A percentile compares a stretch with the other conserved stretches of the same genome.
phyloP scores from a whole-genome alignment of 92 coral and sea anemone genomes.

The Phenganax marumi region DNA sequence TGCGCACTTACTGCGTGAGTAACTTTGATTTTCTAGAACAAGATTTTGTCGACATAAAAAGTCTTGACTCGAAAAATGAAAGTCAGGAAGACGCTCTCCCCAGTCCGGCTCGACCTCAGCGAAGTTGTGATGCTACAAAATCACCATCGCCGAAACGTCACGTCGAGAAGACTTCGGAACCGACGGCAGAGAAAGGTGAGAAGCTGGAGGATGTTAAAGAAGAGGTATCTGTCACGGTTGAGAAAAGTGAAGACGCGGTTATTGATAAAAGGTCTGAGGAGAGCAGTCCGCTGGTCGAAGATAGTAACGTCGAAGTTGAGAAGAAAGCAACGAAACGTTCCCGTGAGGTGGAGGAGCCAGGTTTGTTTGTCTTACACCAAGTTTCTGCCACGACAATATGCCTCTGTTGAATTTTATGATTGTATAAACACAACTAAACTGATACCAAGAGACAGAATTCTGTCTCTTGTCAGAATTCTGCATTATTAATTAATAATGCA shows the following conservation, averaged over 20 bases:
- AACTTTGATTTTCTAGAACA: neutral
- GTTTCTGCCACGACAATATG: too few relatives aligned
- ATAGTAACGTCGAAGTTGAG: neutral
- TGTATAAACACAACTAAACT: too few relatives aligned
- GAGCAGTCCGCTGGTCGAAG: neutral
- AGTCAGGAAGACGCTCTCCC: neutral
- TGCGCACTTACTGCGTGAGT: neutral
- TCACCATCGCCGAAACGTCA: constrained; percentile 18
- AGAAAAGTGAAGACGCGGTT: neutral
- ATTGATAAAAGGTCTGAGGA: neutral
- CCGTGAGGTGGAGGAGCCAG: neutral
- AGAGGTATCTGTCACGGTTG: neutral
- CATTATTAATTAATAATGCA: too few relatives aligned
- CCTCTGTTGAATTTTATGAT: too few relatives aligned
- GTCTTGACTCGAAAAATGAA: constrained; percentile 15
- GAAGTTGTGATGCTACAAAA: neutral
- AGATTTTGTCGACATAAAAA: constrained; percentile 1
- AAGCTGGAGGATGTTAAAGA: neutral
- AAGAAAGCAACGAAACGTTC: constrained; percentile 18
- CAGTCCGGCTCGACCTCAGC: constrained; percentile 15
- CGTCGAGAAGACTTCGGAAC: constrained; percentile 22
- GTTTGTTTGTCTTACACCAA: neutral
- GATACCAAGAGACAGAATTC: too few relatives aligned
- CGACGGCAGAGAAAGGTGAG: neutral
- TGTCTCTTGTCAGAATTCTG: too few relatives aligned